Evolutionary conservation across 2,797 vertebrate genomes (phyloP).

Genomic region (Sebastes hubbsi): DNA sequence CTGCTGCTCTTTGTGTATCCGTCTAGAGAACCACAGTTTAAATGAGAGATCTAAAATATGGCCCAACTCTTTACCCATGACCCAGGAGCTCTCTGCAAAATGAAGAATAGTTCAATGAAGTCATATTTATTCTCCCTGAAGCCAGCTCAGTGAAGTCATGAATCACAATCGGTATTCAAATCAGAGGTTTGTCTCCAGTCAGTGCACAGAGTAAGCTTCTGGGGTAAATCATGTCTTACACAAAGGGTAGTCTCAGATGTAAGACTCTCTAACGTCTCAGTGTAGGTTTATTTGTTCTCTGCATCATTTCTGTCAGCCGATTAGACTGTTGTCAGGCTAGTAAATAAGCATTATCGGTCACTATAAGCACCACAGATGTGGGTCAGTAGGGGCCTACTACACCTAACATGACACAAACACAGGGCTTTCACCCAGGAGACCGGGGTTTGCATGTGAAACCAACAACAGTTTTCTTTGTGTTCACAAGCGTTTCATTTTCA

Average conservation of each 20-base stretch:
- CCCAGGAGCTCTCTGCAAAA: conserved; percentile 18
- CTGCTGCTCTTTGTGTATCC: conserved; percentile 5
- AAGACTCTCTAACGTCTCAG: background rate
- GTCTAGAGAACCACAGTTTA: background rate
- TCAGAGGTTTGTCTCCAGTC: conserved; percentile 13
- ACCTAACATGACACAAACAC: no score
- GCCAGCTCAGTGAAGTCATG: background rate
- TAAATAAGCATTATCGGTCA: no score
- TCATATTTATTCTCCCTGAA: conserved; percentile 37
- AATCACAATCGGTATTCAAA: conserved; percentile 40
- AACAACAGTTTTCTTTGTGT: no score
- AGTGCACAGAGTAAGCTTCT: conserved; percentile 1
- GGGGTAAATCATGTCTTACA: conserved; percentile 10
- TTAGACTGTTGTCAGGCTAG: no score
- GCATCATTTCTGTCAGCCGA: background rate
- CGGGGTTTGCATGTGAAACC: no score
- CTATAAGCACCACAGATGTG: no score
- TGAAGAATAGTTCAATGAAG: conserved; percentile 21
- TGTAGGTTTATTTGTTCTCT: background rate
- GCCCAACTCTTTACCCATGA: conserved; percentile 12
- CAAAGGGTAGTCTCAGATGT: background rate
- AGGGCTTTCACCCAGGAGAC: no score
- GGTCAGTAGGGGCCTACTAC: no score
- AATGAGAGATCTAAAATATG: conserved; percentile 6
- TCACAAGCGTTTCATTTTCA: no score